Conservation (phyloP, 2,113 vertebrate species). For the Campylorhamphus procurvoides region DNA sequence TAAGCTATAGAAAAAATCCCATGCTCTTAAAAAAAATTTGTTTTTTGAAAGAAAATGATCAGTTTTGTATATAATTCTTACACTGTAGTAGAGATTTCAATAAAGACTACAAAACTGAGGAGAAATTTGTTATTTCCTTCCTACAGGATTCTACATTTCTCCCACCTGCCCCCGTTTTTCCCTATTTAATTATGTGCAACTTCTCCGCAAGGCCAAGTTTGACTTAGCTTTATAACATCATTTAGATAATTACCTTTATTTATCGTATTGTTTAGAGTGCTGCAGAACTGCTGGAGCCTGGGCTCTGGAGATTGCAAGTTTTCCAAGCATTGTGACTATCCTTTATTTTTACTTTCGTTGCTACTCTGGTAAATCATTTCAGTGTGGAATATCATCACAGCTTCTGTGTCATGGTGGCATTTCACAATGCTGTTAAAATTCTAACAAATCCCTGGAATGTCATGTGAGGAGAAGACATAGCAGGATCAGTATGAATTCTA, state of each 20-base stretch:
- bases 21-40: not conserved
- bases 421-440: not conserved
- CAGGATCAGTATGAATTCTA: not conserved
- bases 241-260: conserved; percentile 36
- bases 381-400: not conserved
- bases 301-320: not conserved
- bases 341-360: not conserved
- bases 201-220: not conserved
- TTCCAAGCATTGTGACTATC: not conserved
- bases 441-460: not conserved
- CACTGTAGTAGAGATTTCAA: not conserved
- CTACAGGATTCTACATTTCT: not conserved
- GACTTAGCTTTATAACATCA: not conserved
- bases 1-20: not conserved
- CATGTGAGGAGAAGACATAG: not conserved
- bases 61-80: not conserved
- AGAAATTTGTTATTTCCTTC: not conserved
- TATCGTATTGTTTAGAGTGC: not conserved
- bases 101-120: not conserved
- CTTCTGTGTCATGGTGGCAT: not conserved
- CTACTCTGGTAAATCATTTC: not conserved
- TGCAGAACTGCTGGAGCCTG: not conserved
- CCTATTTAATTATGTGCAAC: not conserved
- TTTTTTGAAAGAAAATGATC: not conserved
- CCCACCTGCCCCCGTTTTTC: not conserved